Conservation (phyloP, 2,888 invertebrate species). For the Selenia dentaria region DNA sequence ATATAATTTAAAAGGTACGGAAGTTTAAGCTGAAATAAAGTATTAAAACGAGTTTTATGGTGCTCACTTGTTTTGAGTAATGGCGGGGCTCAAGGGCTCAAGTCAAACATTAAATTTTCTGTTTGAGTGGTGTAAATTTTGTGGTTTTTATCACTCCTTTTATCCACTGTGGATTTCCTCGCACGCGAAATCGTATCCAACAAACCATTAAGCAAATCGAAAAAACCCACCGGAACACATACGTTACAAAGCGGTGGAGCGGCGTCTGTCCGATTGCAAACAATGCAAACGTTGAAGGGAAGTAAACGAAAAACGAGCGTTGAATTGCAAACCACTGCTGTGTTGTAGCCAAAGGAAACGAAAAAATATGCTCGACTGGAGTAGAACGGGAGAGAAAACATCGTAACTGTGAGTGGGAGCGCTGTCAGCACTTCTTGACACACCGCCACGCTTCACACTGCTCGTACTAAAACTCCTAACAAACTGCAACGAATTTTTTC, state of each 20-base stretch:
- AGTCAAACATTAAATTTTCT: conserved; percentile 68
- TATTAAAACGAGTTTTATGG: conserved; percentile 78
- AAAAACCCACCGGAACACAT: conserved; percentile 49
- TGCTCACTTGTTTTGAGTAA: conserved; percentile 69
- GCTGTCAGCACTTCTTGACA: conserved; percentile 62
- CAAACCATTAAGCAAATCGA: conserved; percentile 53
- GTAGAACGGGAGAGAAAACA: conserved; percentile 38
- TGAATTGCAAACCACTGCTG: conserved; percentile 58
- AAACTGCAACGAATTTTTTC: conserved; percentile 61
- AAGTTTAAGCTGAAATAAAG: conserved; percentile 80
- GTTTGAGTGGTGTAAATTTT: conserved; percentile 58
- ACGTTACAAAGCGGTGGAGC: conserved; percentile 54
- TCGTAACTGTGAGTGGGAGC: conserved; percentile 38
- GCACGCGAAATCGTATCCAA: conserved; percentile 43
- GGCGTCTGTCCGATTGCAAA: conserved; percentile 55
- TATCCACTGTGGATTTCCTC: no score
- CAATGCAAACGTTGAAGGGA: conserved; percentile 60
- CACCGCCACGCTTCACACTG: conserved; percentile 20
- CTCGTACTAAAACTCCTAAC: conserved; percentile 54
- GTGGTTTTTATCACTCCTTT: conserved; percentile 32
- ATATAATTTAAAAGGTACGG: conserved; percentile 78
- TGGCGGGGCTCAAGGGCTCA: conserved; percentile 65
- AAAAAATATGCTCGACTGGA: conserved; percentile 36
- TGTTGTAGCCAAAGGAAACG: conserved; percentile 43
- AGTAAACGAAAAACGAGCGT: conserved; percentile 64